Evolutionary conservation across 2,797 vertebrate genomes (phyloP).

Genomic region (Gephyroberyx darwinii): DNA sequence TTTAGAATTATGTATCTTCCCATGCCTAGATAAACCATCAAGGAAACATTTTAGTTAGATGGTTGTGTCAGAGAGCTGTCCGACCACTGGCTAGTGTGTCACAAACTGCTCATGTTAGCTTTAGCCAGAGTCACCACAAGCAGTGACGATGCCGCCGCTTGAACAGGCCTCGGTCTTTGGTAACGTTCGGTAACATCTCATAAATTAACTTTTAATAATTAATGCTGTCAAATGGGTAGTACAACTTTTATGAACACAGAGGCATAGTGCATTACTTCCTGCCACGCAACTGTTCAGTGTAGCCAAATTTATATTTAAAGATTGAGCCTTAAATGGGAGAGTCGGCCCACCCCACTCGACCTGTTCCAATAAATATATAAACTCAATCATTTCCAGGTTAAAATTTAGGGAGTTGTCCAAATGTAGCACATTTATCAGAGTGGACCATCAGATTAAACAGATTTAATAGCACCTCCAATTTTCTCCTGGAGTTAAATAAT

Average conservation of each 20-base stretch:
- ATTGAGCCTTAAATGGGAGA: slow-evolving; percentile 61
- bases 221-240: slow-evolving; percentile 78
- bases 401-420: slow-evolving; percentile 51
- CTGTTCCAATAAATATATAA: slow-evolving; percentile 61
- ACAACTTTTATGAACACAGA: slow-evolving; percentile 81
- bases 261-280: slow-evolving; percentile 70
- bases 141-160: slow-evolving; percentile 40
- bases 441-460: slow-evolving; percentile 10
- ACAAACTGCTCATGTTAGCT: slow-evolving; percentile 9
- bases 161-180: slow-evolving; percentile 61
- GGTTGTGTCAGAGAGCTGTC: slow-evolving; percentile 3
- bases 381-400: slow-evolving; percentile 59
- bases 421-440: slow-evolving; percentile 40
- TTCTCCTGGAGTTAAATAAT: slow-evolving; percentile 15
- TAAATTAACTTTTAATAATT: slow-evolving; percentile 79
- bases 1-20: neutral
- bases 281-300: slow-evolving; percentile 67
- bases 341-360: slow-evolving; percentile 59
- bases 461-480: slow-evolving; percentile 25
- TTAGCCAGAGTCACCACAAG: slow-evolving; percentile 40
- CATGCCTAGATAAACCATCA: slow-evolving; percentile 4
- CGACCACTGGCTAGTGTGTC: neutral
- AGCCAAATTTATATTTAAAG: slow-evolving; percentile 76
- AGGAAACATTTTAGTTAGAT: neutral
- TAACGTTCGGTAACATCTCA: slow-evolving; percentile 69